phyloP scores from a whole-genome alignment of 1,140 invertebrate species.

The Copidosoma floridanum region DNA sequence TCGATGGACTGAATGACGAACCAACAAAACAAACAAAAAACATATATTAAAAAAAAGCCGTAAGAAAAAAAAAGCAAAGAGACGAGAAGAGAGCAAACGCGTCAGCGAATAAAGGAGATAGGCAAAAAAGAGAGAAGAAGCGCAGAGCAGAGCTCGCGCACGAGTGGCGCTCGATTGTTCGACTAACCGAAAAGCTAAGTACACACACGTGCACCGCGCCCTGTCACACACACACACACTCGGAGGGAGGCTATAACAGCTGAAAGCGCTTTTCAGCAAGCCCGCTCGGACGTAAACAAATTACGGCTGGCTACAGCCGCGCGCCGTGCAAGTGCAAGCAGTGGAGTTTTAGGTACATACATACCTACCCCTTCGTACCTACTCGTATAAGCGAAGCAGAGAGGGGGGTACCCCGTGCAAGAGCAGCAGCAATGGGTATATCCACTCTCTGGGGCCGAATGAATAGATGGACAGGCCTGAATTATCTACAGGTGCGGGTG shows the following conservation, averaged over 20 bases:
- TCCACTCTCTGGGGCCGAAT: not conserved
- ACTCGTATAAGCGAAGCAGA: not conserved
- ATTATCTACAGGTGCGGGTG: slow-evolving; percentile 1
- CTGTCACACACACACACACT: not conserved
- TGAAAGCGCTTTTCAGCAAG: slow-evolving; percentile 9
- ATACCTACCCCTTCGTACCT: too few relatives aligned
- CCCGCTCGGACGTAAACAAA: slow-evolving; percentile 17
- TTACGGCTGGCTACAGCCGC: not conserved
- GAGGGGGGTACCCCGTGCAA: not conserved
- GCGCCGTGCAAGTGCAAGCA: too few relatives aligned
- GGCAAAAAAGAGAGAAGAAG: not conserved
- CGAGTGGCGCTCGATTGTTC: not conserved
- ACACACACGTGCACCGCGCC: slow-evolving; percentile 1
- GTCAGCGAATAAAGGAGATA: not conserved
- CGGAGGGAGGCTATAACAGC: not conserved
- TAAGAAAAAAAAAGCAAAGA: too few relatives aligned
- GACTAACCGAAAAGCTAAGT: not conserved
- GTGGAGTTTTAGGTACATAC: too few relatives aligned
- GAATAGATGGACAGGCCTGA: not conserved
- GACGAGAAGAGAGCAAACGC: too few relatives aligned
- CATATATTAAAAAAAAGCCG: too few relatives aligned
- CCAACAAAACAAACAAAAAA: too few relatives aligned
- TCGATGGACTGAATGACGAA: too few relatives aligned
- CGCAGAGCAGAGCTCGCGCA: not conserved
- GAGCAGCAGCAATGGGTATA: too few relatives aligned